Conservation (phyloP, 1,140 invertebrate genomes). For the Pararge aegeria region DNA sequence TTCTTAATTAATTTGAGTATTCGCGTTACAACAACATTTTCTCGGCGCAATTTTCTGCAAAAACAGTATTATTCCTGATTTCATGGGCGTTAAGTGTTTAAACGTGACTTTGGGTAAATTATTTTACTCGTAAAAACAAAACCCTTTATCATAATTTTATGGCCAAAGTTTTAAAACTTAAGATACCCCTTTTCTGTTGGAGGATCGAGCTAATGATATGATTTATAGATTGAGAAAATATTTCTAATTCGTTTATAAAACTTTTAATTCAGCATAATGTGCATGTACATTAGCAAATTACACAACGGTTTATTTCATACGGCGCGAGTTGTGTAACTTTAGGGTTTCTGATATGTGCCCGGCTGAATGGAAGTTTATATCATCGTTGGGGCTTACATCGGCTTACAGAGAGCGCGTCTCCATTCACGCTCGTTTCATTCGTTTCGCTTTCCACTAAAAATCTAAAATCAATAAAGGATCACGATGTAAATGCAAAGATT, state of each 20-base stretch:
- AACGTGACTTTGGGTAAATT: slow-evolving; percentile 60
- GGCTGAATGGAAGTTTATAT: slow-evolving; percentile 72
- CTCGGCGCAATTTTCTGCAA: slow-evolving; percentile 35
- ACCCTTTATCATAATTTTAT: slow-evolving; percentile 74
- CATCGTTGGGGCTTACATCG: slow-evolving; percentile 68
- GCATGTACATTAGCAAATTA: slow-evolving; percentile 24
- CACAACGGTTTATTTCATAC: slow-evolving; percentile 15
- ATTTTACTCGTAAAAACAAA: slow-evolving; percentile 70
- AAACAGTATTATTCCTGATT: slow-evolving; percentile 44
- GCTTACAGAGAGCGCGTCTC: slow-evolving; percentile 71
- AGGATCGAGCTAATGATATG: slow-evolving; percentile 47
- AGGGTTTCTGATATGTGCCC: slow-evolving; percentile 56
- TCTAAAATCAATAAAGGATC: slow-evolving; percentile 80
- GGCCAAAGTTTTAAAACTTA: slow-evolving; percentile 61
- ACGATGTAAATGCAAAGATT: slow-evolving; percentile 78
- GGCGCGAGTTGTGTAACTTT: slow-evolving; percentile 27
- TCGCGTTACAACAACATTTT: slow-evolving; percentile 43
- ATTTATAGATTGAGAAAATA: slow-evolving; percentile 43
- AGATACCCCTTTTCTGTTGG: slow-evolving; percentile 61
- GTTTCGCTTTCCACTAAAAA: slow-evolving; percentile 76
- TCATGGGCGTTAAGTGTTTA: slow-evolving; percentile 60
- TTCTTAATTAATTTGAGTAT: slow-evolving; percentile 43
- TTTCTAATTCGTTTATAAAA: slow-evolving; percentile 38
- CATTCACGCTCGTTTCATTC: slow-evolving; percentile 74
- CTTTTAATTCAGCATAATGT: slow-evolving; percentile 7